These are phyloP conservation scores for Prionace glauca DNA, from an alignment of 2,797 vertebrate species.

Conservation along the genomic window DNA sequence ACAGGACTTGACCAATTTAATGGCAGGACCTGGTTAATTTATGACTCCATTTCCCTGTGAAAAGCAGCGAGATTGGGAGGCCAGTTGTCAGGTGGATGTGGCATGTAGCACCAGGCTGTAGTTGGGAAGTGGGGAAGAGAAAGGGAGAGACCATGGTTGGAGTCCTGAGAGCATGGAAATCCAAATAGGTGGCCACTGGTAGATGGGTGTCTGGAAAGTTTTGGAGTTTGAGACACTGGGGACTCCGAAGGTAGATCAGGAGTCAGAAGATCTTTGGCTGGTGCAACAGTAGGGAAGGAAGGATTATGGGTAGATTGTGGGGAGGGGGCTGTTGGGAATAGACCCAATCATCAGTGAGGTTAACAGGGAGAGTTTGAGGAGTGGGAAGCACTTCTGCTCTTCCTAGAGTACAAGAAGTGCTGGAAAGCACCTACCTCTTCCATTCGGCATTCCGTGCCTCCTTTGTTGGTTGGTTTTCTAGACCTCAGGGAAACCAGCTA, in stretches of 20 bases:
- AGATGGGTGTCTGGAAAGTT: no score
- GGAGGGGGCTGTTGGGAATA: neutral
- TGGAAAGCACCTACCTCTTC: neutral
- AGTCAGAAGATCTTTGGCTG: no score
- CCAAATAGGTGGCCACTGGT: no score
- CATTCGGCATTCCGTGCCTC: no score
- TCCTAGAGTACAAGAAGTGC: neutral
- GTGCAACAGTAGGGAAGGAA: no score
- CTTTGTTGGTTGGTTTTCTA: neutral
- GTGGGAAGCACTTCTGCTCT: neutral
- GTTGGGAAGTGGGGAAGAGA: neutral
- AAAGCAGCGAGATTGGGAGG: neutral
- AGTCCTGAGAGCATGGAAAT: no score
- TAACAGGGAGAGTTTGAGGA: neutral
- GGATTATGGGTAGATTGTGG: neutral
- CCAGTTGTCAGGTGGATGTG: neutral
- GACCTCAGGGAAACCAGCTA: neutral
- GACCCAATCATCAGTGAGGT: neutral
- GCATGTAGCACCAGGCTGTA: neutral
- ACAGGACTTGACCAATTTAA: neutral
- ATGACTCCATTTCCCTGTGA: neutral
- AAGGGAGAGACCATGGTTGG: neutral
- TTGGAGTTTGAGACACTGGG: no score
- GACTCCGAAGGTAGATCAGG: no score
- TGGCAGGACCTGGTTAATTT: neutral